phyloP scores from a whole-genome alignment of 2,113 vertebrate species.

The Austrofundulus limnaeus region DNA sequence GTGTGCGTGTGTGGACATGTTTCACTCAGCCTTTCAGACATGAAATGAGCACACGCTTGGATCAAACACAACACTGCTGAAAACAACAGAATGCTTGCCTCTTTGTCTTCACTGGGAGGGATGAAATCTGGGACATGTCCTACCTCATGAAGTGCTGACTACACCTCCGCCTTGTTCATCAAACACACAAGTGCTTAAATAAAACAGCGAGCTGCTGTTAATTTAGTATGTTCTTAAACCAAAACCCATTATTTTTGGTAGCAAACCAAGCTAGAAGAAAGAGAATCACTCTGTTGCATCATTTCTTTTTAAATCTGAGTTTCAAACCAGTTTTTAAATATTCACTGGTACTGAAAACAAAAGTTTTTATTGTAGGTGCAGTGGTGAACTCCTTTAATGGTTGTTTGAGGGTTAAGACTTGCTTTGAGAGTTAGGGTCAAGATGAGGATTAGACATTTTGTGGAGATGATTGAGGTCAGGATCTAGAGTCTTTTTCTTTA shows the following conservation, averaged over 20 bases:
- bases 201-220: background rate
- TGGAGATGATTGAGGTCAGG: background rate
- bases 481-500: background rate
- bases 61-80: background rate
- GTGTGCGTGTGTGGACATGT: background rate
- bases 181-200: background rate
- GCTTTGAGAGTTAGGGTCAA: background rate
- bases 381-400: background rate
- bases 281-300: too few relatives aligned
- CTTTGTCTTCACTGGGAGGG: background rate
- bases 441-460: background rate
- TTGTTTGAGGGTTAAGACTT: background rate
- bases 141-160: background rate
- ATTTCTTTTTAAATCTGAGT: too few relatives aligned
- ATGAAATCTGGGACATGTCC: background rate
- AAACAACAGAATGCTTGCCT: background rate
- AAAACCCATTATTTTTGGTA: background rate
- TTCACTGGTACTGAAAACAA: background rate
- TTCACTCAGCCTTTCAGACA: background rate
- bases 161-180: constrained; percentile 4
- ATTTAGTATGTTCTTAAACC: constrained; percentile 1
- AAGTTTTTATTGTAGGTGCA: background rate
- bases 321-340: background rate
- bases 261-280: background rate
- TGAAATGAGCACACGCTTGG: background rate